Conservation (phyloP, 2,888 invertebrate genomes). For the Cheilosia urbana region DNA sequence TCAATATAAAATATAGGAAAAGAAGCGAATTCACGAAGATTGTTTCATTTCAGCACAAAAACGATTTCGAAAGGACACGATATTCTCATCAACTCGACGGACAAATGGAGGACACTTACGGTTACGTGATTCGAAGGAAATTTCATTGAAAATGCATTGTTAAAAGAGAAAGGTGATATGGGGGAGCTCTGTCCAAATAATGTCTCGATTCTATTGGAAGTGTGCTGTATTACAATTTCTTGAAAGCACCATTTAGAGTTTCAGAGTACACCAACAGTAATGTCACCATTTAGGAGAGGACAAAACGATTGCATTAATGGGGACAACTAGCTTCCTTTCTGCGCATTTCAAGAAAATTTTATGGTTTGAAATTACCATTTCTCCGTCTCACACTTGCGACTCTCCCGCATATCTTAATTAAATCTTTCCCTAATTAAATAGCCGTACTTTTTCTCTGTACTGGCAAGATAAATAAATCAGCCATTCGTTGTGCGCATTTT, state of each 20-base stretch:
- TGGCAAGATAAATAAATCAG: background rate
- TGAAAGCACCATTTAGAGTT: background rate
- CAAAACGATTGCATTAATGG: too few relatives aligned
- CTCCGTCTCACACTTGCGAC: background rate
- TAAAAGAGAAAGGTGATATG: background rate
- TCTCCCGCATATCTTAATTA: conserved; percentile 43
- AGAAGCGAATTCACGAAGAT: conserved; percentile 41
- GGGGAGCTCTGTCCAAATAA: background rate
- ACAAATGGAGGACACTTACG: conserved; percentile 17
- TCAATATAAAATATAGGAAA: background rate
- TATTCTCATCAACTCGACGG: conserved; percentile 35
- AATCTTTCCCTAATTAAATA: conserved; percentile 27
- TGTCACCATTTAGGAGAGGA: too few relatives aligned
- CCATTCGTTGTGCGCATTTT: conserved; percentile 6
- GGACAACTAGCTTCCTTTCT: too few relatives aligned
- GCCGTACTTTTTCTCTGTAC: background rate
- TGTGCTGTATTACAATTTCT: background rate
- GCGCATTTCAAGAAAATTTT: too few relatives aligned
- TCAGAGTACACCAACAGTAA: background rate
- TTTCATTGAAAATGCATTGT: conserved; percentile 21
- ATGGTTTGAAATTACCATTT: background rate
- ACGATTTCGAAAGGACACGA: conserved; percentile 33
- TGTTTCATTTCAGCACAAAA: conserved; percentile 60
- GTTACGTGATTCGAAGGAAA: conserved; percentile 28
- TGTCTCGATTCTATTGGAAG: background rate